A percentile compares a stretch with the other conserved stretches of the same genome.
Evolutionary conservation across 2,113 vertebrate genomes (phyloP).

Genomic region (Burhinus bistriatus): DNA sequence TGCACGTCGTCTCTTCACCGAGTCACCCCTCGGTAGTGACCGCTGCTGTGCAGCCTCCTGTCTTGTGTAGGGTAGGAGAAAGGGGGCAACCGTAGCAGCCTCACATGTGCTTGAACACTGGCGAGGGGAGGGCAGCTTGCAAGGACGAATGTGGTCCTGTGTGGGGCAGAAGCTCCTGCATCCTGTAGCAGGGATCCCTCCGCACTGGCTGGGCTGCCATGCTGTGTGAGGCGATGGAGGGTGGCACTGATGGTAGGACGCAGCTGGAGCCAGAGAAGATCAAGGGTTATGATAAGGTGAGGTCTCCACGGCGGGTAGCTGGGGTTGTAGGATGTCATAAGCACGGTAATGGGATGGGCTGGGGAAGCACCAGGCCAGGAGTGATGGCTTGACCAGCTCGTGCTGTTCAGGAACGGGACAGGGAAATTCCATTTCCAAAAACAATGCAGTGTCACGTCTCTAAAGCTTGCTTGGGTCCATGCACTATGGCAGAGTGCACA

Average conservation of each 20-base stretch:
- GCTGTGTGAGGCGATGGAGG: background rate
- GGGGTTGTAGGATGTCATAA: background rate
- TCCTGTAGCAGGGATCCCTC: accelerated
- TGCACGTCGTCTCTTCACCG: background rate
- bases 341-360: background rate
- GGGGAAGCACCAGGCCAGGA: background rate
- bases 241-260: background rate
- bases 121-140: background rate
- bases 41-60: no score
- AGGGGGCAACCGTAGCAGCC: background rate
- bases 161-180: background rate
- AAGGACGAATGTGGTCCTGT: background rate
- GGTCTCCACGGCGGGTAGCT: background rate
- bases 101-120: background rate
- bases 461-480: background rate
- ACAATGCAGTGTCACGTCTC: background rate
- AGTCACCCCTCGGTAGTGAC: background rate
- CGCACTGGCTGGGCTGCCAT: background rate
- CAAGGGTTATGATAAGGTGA: background rate
- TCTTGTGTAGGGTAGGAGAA: background rate
- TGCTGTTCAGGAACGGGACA: background rate
- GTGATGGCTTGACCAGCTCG: background rate
- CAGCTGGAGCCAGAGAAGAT: background rate
- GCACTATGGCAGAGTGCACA: background rate
- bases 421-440: background rate